Evolutionary conservation across 1,140 invertebrate genomes (phyloP).

Genomic region (Caenorhabditis tropicalis): DNA sequence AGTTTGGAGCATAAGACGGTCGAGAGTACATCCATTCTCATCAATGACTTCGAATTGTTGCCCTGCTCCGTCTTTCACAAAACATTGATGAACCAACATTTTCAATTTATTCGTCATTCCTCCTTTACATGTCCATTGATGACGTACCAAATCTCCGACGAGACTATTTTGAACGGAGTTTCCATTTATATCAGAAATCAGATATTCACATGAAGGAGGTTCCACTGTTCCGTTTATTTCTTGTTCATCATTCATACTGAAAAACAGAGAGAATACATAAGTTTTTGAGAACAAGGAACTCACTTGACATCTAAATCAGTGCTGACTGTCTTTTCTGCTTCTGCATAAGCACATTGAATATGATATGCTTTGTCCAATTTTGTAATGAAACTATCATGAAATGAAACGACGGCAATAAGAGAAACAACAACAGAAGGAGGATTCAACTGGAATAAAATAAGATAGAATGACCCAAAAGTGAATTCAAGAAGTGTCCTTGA

Average conservation of each 20-base stretch:
- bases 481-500: constrained; percentile 1
- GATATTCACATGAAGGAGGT: constrained; percentile 55
- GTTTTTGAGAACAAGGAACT: background rate
- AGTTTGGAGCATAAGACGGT: constrained; percentile 46
- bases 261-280: background rate
- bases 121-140: constrained; percentile 55
- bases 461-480: background rate
- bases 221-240: constrained; percentile 52
- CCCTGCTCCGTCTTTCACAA: constrained; percentile 29
- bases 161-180: constrained; percentile 51
- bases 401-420: constrained; percentile 61
- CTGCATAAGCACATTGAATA: constrained; percentile 61
- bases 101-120: background rate
- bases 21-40: constrained; percentile 36
- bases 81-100: background rate
- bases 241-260: constrained; percentile 48
- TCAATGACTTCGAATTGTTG: constrained; percentile 53
- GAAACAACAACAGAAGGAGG: constrained; percentile 59
- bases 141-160: constrained; percentile 55
- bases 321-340: constrained; percentile 57
- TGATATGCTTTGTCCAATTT: constrained; percentile 60
- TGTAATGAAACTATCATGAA: constrained; percentile 61
- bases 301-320: constrained; percentile 60
- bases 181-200: constrained; percentile 29
- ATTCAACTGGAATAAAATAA: constrained; percentile 52